Evolutionary conservation across 2,113 vertebrate species (phyloP).

Genomic region (Lasiurus borealis): DNA sequence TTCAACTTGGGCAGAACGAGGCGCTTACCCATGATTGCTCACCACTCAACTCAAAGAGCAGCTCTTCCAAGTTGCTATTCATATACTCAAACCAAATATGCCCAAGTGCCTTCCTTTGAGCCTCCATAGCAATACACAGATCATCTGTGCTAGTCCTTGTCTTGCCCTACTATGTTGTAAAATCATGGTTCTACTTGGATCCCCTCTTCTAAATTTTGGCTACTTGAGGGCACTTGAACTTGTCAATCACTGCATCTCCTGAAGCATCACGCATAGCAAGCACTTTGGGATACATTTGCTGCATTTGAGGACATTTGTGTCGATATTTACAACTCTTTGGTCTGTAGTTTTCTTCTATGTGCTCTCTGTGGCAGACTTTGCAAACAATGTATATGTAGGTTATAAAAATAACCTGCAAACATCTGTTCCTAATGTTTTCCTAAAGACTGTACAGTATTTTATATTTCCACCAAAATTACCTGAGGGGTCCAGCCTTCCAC

Average conservation of each 20-base stretch:
- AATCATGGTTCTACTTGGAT: not conserved
- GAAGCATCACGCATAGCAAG: not conserved
- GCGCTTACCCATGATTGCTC: not conserved
- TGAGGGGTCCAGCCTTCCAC: no score
- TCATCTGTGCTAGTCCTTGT: not conserved
- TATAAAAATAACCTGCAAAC: constrained; percentile 34
- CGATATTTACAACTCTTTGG: not conserved
- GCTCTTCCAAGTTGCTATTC: not conserved
- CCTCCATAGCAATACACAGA: fast-evolving
- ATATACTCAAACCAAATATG: not conserved
- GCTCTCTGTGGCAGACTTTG: not conserved
- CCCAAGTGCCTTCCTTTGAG: not conserved
- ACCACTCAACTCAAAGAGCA: not conserved
- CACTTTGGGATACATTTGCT: not conserved
- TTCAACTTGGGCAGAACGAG: not conserved
- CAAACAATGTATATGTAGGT: not conserved
- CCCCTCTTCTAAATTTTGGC: not conserved
- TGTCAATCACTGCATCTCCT: not conserved
- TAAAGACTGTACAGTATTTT: no score
- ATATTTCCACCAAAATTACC: no score
- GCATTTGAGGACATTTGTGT: not conserved
- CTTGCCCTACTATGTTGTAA: not conserved
- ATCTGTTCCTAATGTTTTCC: not conserved
- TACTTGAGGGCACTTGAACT: not conserved
- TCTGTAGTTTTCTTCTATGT: not conserved